A percentile compares a stretch with the other conserved stretches of the same genome.
phyloP scores from a whole-genome alignment of 2,888 invertebrate species.

The Rhagophthalmus giganteus region DNA sequence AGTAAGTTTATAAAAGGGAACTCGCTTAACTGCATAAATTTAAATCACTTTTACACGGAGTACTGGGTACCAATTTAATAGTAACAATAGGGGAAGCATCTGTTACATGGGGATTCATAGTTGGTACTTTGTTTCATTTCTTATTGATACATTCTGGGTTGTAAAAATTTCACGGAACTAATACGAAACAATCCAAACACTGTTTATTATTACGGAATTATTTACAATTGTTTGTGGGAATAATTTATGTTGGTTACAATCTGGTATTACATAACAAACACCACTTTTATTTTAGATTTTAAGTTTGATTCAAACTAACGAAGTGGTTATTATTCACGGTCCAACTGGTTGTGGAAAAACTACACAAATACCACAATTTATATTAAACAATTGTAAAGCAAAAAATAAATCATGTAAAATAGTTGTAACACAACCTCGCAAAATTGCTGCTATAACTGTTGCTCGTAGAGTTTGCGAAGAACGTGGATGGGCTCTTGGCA shows the following conservation, averaged over 20 bases:
- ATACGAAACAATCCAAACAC: no score
- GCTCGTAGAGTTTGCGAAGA: conserved; percentile 83
- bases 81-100: no score
- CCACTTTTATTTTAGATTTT: conserved; percentile 22
- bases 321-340: conserved; percentile 83
- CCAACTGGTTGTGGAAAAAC: conserved; percentile 96
- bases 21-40: no score
- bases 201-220: conserved; percentile 4
- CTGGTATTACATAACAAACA: conserved; percentile 3
- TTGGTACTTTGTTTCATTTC: no score
- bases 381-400: conserved; percentile 75
- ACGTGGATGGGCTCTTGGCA: conserved; percentile 79
- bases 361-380: conserved; percentile 90
- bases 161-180: no score
- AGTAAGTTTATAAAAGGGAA: no score
- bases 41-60: no score
- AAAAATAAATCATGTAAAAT: conserved; percentile 77
- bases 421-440: conserved; percentile 89
- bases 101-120: no score
- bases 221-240: no score
- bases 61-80: no score
- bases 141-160: no score
- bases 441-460: conserved; percentile 91
- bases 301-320: conserved; percentile 12
- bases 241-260: no score